Evolutionary conservation across 1,140 invertebrate genomes (phyloP).

Genomic region (Ceratitis capitata): DNA sequence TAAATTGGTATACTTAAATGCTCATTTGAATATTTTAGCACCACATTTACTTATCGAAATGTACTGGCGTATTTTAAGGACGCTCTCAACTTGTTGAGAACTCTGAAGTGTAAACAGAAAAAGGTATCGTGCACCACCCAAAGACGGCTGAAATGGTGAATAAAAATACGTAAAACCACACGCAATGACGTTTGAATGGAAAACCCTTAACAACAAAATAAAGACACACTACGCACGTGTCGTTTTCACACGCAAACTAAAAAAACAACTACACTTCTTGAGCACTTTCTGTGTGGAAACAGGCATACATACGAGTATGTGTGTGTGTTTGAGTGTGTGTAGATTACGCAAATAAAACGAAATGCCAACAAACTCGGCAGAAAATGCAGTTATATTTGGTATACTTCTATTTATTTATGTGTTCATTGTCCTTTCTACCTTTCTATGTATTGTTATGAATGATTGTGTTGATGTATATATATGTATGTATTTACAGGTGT

Average conservation of each 20-base stretch:
- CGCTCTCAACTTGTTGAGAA: neutral
- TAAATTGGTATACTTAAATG: no score
- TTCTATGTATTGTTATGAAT: neutral
- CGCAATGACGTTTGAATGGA: neutral
- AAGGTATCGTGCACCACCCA: no score
- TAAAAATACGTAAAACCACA: neutral
- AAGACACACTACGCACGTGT: neutral
- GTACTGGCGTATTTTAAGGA: no score
- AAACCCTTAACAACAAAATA: no score
- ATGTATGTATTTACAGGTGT: no score
- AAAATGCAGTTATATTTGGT: neutral
- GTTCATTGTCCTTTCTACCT: neutral
- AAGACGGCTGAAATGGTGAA: neutral
- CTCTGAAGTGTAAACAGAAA: neutral
- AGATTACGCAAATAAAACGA: no score
- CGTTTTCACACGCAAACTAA: slow-evolving; percentile 8
- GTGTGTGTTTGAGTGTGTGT: neutral
- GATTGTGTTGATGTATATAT: neutral
- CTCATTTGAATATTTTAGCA: no score
- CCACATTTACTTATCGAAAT: no score
- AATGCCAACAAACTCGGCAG: neutral
- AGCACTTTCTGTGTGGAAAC: neutral
- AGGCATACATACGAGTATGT: neutral
- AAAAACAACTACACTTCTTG: neutral
- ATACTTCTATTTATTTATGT: neutral